Evolutionary conservation across 2,888 invertebrate species (phyloP).

Genomic region (Agrochola macilenta): DNA sequence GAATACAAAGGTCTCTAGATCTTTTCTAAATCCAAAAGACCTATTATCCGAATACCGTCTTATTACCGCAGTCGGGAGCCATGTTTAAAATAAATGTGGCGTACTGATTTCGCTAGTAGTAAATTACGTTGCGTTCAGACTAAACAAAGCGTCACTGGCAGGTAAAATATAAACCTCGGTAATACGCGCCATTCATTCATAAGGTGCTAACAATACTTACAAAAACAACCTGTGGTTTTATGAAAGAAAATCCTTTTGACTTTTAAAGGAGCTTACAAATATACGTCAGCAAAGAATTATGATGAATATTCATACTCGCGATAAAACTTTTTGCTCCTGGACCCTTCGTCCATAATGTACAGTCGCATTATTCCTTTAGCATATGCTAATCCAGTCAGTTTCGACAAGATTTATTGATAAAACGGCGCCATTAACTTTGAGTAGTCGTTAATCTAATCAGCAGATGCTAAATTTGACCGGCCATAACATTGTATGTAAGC

Average conservation of each 20-base stretch:
- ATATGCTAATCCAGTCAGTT: conserved; percentile 35
- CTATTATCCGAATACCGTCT: neutral
- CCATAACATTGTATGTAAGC: conserved; percentile 57
- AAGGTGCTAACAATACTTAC: conserved; percentile 58
- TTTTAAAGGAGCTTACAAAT: conserved; percentile 34
- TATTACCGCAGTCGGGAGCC: neutral
- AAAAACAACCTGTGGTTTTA: conserved; percentile 48
- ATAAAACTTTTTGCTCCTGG: conserved; percentile 28
- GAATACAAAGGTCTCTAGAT: neutral
- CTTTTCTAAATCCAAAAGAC: conserved; percentile 9
- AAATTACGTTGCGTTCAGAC: conserved; percentile 61
- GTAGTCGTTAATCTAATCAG: conserved; percentile 57
- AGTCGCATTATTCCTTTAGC: conserved; percentile 22
- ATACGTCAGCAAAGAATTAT: conserved; percentile 19
- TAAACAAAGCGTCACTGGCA: conserved; percentile 69
- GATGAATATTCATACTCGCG: conserved; percentile 29
- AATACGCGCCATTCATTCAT: conserved; percentile 63
- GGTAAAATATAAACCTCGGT: conserved; percentile 67
- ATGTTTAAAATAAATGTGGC: conserved; percentile 26
- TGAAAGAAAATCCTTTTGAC: conserved; percentile 38
- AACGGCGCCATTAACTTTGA: conserved; percentile 38
- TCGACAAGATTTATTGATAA: conserved; percentile 49
- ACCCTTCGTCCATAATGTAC: conserved; percentile 25
- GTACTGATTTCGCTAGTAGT: conserved; percentile 40
- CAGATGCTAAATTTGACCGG: conserved; percentile 63